phyloP scores from a whole-genome alignment of 2,113 vertebrate species.

The Brienomyrus longianalis region DNA sequence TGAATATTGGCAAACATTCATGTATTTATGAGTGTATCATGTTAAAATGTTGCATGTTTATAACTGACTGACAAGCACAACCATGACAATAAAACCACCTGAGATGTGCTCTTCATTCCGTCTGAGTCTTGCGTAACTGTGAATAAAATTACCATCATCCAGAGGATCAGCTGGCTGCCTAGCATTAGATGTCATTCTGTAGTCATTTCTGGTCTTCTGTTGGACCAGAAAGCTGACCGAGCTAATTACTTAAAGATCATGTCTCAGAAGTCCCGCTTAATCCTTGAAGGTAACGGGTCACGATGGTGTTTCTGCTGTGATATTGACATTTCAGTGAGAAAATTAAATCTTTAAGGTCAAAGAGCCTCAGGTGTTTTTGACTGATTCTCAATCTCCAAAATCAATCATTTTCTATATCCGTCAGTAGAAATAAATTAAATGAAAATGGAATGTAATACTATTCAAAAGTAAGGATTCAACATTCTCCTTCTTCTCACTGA shows the following conservation, averaged over 20 bases:
- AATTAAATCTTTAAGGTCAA: slow-evolving; percentile 13
- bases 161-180: not conserved
- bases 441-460: not conserved
- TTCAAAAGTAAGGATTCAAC: not conserved
- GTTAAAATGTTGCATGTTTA: not conserved
- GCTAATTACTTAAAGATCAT: not conserved
- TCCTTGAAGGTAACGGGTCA: not conserved
- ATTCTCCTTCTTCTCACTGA: not conserved
- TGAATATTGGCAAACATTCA: not conserved
- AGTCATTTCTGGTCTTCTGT: not conserved
- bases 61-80: not conserved
- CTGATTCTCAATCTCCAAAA: not conserved
- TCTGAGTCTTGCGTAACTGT: not conserved
- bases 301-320: not conserved
- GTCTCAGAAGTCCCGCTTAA: not conserved
- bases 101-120: not conserved
- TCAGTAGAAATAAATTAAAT: not conserved
- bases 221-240: not conserved
- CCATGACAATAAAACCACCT: not conserved
- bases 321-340: slow-evolving; percentile 1
- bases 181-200: not conserved
- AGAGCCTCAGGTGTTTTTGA: slow-evolving; percentile 2
- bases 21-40: not conserved
- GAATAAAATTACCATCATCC: not conserved
- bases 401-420: not conserved